Percentiles rank a stretch among this genome's conserved stretches.
These are phyloP conservation scores for Acanthiza pusilla DNA, from an alignment of 2,797 vertebrate species.

Conservation along the genomic window DNA sequence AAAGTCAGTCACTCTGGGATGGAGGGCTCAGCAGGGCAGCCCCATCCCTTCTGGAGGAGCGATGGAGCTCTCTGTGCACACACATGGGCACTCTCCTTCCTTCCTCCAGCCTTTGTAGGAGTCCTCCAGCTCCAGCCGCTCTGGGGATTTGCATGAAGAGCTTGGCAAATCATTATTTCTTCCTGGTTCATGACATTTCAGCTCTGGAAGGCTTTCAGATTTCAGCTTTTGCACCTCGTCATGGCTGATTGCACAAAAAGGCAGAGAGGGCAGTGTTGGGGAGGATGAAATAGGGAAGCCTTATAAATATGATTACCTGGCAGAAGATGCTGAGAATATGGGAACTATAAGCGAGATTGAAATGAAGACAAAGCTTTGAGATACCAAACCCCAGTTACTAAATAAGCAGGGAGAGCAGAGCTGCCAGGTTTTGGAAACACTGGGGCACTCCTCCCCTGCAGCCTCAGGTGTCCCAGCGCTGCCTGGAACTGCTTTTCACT, in stretches of 20 bases:
- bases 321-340: too few species aligned
- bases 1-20: rapidly evolving
- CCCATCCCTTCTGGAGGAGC: background rate
- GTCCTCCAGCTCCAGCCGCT: slow-evolving; percentile 42
- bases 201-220: slow-evolving; percentile 64
- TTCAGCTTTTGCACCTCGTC: background rate
- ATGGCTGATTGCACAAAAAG: background rate
- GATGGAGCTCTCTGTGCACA: background rate
- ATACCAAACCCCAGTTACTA: too few species aligned
- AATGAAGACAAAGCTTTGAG: too few species aligned
- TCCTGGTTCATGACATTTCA: slow-evolving; percentile 71
- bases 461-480: background rate
- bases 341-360: too few species aligned
- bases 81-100: background rate
- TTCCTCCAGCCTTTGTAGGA: slow-evolving; percentile 19
- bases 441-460: background rate
- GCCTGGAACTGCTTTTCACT: background rate
- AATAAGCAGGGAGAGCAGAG: background rate
- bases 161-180: slow-evolving; percentile 62
- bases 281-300: too few species aligned
- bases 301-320: too few species aligned
- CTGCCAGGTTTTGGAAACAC: background rate
- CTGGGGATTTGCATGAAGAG: slow-evolving; percentile 70
- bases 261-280: background rate
- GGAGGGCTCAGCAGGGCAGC: background rate